Evolutionary conservation across 2,113 vertebrate species (phyloP).

Genomic region (Murina feae): DNA sequence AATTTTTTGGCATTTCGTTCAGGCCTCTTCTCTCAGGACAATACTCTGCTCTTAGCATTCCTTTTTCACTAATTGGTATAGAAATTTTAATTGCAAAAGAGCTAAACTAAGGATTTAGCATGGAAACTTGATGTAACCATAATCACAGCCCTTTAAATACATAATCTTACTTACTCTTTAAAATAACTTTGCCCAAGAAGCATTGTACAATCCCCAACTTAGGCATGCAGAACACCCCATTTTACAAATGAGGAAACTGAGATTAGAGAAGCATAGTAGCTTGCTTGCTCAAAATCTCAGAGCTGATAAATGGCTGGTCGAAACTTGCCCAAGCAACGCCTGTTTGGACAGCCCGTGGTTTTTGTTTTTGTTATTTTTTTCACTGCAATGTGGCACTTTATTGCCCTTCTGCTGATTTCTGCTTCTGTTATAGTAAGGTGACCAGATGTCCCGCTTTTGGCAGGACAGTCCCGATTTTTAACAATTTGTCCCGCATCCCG

Average conservation of each 20-base stretch:
- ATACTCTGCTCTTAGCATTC: neutral
- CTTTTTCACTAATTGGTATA: slow-evolving; percentile 6
- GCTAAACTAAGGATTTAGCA: neutral
- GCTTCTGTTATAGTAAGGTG: neutral
- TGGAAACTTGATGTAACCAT: neutral
- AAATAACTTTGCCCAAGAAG: slow-evolving; percentile 17
- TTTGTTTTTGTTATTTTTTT: neutral
- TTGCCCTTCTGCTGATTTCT: neutral
- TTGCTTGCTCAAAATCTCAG: neutral
- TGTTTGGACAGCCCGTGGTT: neutral
- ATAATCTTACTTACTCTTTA: slow-evolving; percentile 22
- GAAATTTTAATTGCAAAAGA: slow-evolving; percentile 30
- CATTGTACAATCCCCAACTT: neutral
- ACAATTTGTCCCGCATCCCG: too few relatives aligned
- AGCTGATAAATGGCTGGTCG: neutral
- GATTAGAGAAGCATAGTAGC: neutral
- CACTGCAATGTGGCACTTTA: neutral
- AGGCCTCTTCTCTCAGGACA: slow-evolving; percentile 12
- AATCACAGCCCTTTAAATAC: neutral
- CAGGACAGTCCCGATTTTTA: too few relatives aligned
- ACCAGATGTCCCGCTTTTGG: too few relatives aligned
- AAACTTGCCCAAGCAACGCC: neutral
- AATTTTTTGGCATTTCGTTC: slow-evolving; percentile 14
- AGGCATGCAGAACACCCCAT: neutral
- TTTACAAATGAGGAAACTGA: neutral